phyloP scores from a whole-genome alignment of 2,797 vertebrate genomes.

The Myotis planiceps region DNA sequence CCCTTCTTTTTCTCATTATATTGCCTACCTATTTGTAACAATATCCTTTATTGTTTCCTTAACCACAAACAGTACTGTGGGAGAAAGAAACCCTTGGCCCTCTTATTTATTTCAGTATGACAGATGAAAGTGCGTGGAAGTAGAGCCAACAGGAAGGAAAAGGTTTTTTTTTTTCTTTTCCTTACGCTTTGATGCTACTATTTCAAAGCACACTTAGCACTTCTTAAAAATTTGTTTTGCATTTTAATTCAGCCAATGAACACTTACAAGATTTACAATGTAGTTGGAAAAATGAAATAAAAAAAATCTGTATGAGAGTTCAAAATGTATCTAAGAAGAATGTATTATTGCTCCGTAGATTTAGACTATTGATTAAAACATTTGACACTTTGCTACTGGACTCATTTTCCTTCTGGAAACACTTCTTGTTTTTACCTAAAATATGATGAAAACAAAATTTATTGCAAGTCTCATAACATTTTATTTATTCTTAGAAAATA shows the following conservation, averaged over 20 bases:
- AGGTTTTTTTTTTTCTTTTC: neutral
- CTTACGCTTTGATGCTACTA: conserved; percentile 39
- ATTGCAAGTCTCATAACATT: neutral
- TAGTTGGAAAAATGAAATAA: conserved; percentile 18
- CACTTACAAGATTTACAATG: neutral
- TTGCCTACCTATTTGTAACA: conserved; percentile 75
- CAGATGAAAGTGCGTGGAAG: conserved; percentile 18
- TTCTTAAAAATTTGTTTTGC: neutral
- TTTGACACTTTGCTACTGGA: neutral
- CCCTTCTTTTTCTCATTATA: conserved; percentile 67
- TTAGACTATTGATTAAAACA: neutral
- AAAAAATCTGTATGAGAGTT: neutral
- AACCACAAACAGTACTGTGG: conserved; percentile 45
- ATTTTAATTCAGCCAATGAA: conserved; percentile 48
- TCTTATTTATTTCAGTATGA: conserved; percentile 52
- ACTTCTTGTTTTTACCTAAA: conserved; percentile 20
- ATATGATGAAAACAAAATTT: neutral
- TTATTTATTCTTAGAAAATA: neutral
- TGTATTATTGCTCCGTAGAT: neutral
- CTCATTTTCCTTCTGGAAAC: conserved; percentile 37
- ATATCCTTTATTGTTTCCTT: conserved; percentile 77
- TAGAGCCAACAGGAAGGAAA: neutral
- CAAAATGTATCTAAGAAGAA: conserved; percentile 7
- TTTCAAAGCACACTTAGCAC: conserved; percentile 58
- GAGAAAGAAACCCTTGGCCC: conserved; percentile 20